Conservation (phyloP, 2,888 invertebrate genomes). For the Cenopis cana region DNA sequence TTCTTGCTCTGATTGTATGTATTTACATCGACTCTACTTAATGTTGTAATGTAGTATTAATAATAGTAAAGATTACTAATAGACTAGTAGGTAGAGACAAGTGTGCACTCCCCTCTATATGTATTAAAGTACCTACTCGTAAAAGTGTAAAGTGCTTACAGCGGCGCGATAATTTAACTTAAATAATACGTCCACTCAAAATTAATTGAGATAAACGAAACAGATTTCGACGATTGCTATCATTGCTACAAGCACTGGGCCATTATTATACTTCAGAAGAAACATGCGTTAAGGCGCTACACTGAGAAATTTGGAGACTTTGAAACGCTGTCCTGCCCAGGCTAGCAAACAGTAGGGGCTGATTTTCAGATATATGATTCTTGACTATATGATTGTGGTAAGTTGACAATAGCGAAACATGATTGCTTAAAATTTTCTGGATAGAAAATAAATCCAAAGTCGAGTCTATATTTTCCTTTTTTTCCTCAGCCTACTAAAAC, state of each 20-base stretch:
- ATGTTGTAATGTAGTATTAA: background rate
- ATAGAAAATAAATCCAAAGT: too few species aligned
- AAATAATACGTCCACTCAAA: slow-evolving; percentile 38
- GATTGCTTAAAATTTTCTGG: too few species aligned
- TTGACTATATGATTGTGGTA: too few species aligned
- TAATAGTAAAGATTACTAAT: background rate
- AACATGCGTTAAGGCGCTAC: background rate
- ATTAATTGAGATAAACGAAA: slow-evolving; percentile 36
- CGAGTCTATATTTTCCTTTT: too few species aligned
- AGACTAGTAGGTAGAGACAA: background rate
- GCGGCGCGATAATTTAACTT: slow-evolving; percentile 30
- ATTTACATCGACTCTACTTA: too few species aligned
- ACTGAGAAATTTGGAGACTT: too few species aligned
- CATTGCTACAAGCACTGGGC: background rate
- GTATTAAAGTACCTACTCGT: slow-evolving; percentile 1
- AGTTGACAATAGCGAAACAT: too few species aligned
- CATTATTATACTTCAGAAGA: background rate
- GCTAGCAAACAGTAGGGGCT: too few species aligned
- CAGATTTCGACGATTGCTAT: slow-evolving; percentile 21
- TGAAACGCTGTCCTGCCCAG: too few species aligned
- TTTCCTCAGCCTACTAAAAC: too few species aligned
- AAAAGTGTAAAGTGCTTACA: slow-evolving; percentile 31
- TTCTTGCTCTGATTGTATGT: too few species aligned
- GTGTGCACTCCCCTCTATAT: slow-evolving; percentile 1
- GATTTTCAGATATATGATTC: too few species aligned